Base-by-base conservation (phyloP, 2,888 invertebrate species). In the Nycteola revayana region DNA sequence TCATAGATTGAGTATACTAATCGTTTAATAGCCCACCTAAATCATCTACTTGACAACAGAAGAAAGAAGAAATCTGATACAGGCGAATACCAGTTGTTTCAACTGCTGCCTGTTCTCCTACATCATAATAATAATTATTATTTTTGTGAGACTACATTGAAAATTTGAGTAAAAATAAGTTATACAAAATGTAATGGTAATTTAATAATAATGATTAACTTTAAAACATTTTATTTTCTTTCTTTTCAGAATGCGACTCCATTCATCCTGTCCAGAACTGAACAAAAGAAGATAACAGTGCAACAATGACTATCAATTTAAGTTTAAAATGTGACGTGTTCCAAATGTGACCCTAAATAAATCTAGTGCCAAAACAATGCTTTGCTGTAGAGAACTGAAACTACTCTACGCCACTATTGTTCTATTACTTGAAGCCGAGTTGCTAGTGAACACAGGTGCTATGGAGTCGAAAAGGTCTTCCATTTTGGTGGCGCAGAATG, bases 331-430 rank as follows among this genome's bases (percentile, higher is more conserved):
- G 41, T 44, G 69, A 57, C 46, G 59, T 64, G 69, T 59, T 57
- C 54, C 79, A 66, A 74, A 82, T 80, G 80, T 86, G 83, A 85
- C 78, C 61, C 62, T 64, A 40, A 44, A 44, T 40, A 49, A 58
- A 58, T 47, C 38, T 45, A 75, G 87, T 86, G 82, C 80, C 85
- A 85, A 83, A 82, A 87, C 86, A 82, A 88, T 88, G 88, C 78
- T 75, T 82, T 83, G 77, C 79, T 79, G 80, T 79, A 81, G 75
- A 79, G 80, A 80, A 79, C 80, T 85, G 25, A 83, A 85, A 75
- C 66, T 87, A 78, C 74, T 87, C 69, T 87, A 85, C 59, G 83
- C 80, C 42, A 74, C 77, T 65, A 61, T 86, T 66, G 75, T 87
- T 69, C 68, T 88, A 35, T 69, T 87, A 62, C 71, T 87, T 29